Base-by-base conservation (phyloP, 2,888 invertebrate genomes). In the Neoaliturus tenellus region DNA sequence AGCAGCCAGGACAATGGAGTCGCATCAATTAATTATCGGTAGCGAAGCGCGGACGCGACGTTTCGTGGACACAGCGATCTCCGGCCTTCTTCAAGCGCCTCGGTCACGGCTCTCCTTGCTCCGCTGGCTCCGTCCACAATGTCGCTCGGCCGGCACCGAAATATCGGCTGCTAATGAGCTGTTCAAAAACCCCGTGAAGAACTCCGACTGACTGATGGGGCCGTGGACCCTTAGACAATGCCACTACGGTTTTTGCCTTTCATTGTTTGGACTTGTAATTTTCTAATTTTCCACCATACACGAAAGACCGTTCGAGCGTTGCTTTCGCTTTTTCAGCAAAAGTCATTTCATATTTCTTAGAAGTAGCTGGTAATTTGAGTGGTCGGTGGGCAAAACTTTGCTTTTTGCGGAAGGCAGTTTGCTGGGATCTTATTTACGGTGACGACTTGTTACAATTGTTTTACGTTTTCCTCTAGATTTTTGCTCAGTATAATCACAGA, bases 141-240 rank as follows among this genome's bases (percentile, higher is more conserved):
- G 48, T 44, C 44, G 48, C 55, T 48, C 55, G 78, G 28, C 55
- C 78, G 78, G 55, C 55, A 75, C 78, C 78, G 78, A 78, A 78
- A 78, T 78, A 78, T 78, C 55, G 35, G 55, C 75, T 14, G 23
- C 55, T 78, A 78, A 78, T 78, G 78, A 78, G 51, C 51, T 20
- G 4, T 35, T 78, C 78, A 78, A 78, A 78, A 78, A 78, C 78
- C 35, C 78, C 78, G 78, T 78, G 78, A 55, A 78, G 78, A 78
- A 78, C 33, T n/a, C 41, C 25, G 12, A 75, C 35, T 14, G 62
- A 62, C 62, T 28, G 62, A 62, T 62, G 62, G 69, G 69, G 69
- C 39, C 69, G 12, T 20, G 69, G 69, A 44, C 73, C 73, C 73
- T 6, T 44, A 75, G 44, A 75, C 39, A 39, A 44, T 75, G 71